phyloP scores from a whole-genome alignment of 2,113 vertebrate genomes.

The Poicephalus gulielmi region DNA sequence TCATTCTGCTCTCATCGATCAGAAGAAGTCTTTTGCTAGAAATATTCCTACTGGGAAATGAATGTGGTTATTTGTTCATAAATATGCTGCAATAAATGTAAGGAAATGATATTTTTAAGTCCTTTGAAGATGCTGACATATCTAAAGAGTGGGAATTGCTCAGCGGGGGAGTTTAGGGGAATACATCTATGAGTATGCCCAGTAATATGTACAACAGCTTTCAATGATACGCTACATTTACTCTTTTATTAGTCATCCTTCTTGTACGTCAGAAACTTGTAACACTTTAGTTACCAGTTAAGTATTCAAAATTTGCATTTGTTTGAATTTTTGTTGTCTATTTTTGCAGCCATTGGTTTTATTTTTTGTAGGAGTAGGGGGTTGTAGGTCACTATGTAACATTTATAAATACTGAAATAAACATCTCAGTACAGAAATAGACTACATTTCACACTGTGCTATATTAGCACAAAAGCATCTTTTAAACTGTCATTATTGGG shows the following conservation, averaged over 20 bases:
- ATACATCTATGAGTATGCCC: background rate
- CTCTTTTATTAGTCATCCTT: background rate
- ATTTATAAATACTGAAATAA: background rate
- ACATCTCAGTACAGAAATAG: background rate
- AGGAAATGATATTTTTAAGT: background rate
- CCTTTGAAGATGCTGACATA: background rate
- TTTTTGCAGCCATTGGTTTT: accelerated
- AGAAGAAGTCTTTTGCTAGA: background rate
- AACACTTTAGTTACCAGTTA: background rate
- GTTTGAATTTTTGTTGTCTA: background rate
- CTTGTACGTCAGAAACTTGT: background rate
- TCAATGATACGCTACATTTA: background rate
- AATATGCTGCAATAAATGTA: slow-evolving; percentile 17
- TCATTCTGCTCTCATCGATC: background rate
- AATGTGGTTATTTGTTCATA: background rate
- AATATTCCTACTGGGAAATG: slow-evolving; percentile 10
- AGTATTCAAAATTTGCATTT: background rate
- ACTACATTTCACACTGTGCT: background rate
- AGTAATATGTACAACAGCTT: background rate
- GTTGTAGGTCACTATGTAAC: background rate
- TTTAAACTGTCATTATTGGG: background rate
- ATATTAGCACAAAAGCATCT: background rate
- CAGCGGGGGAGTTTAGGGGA: background rate
- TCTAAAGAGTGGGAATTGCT: background rate
- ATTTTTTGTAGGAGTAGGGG: background rate